These are phyloP conservation scores for Sycobia sp. DNA, from an alignment of 1,140 invertebrate species.

Conservation along the genomic window DNA sequence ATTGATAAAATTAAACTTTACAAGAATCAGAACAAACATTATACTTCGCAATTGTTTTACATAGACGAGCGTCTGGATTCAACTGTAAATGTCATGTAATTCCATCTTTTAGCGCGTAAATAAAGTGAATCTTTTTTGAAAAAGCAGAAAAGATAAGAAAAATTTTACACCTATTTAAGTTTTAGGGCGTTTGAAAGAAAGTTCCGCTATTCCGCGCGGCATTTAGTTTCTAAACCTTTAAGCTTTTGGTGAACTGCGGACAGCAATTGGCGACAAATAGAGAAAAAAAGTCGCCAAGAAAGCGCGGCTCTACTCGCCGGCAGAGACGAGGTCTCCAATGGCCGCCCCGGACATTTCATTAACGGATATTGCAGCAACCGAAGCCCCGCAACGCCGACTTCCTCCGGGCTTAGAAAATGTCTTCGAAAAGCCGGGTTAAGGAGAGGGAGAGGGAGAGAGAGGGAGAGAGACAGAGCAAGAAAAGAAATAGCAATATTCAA, in stretches of 20 bases:
- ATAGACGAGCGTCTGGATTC: no score
- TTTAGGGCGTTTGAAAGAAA: not conserved
- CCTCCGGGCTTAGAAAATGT: conserved; percentile 5
- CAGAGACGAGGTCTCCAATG: conserved; percentile 9
- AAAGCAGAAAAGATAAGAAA: no score
- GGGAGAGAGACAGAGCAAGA: not conserved
- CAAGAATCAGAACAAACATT: no score
- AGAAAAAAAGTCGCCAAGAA: conserved; percentile 39
- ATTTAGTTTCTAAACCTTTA: conserved; percentile 42
- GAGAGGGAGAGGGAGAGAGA: no score
- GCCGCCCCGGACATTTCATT: conserved; percentile 44
- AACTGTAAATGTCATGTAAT: no score
- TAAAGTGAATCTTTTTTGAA: no score
- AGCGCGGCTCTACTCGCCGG: not conserved
- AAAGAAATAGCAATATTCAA: not conserved
- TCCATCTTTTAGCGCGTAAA: no score
- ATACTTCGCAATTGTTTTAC: no score
- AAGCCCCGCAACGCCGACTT: conserved; percentile 4
- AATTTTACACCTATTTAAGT: not conserved
- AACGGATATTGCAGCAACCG: conserved; percentile 39
- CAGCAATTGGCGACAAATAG: conserved; percentile 47
- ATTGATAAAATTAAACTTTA: no score
- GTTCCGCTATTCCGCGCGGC: conserved; percentile 5
- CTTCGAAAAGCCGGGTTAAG: not conserved
- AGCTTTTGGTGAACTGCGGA: conserved; percentile 25